These are phyloP conservation scores for Enoplosus armatus DNA, from an alignment of 2,797 vertebrate genomes.

Conservation along the genomic window DNA sequence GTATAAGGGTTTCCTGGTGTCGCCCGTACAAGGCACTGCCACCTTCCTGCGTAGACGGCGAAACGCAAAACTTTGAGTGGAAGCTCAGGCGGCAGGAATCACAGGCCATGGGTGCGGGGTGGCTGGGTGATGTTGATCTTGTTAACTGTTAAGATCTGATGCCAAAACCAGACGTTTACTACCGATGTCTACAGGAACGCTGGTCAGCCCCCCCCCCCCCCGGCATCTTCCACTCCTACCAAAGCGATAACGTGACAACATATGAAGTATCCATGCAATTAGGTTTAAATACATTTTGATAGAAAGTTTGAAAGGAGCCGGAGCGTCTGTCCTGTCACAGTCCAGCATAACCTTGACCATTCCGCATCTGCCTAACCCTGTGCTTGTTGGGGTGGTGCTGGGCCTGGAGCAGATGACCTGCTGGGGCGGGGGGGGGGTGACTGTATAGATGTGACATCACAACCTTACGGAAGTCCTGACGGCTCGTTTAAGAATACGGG, in stretches of 20 bases:
- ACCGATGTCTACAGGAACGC: neutral
- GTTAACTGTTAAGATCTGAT: neutral
- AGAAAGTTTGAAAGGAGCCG: too few species aligned
- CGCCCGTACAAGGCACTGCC: conserved; percentile 30
- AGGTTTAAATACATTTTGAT: neutral
- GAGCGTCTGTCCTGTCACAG: too few species aligned
- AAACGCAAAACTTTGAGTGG: neutral
- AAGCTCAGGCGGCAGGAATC: neutral
- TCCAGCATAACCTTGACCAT: too few species aligned
- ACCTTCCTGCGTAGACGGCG: neutral
- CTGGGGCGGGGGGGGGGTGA: too few species aligned
- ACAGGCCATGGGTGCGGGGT: neutral
- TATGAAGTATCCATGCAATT: neutral
- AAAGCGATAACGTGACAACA: neutral
- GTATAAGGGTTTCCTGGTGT: conserved; percentile 13
- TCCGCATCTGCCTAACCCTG: too few species aligned
- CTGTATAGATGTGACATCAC: too few species aligned
- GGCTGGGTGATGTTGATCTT: neutral
- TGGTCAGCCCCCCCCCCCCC: too few species aligned
- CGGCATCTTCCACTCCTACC: neutral
- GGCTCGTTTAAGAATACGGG: too few species aligned
- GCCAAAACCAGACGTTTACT: neutral
- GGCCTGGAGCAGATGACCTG: too few species aligned
- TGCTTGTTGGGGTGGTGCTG: too few species aligned
- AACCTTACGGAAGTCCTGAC: too few species aligned